Evolutionary conservation across 1,140 invertebrate genomes (phyloP), one percentile per base, ranked within the genome.

Genomic region (Myzus persicae): DNA sequence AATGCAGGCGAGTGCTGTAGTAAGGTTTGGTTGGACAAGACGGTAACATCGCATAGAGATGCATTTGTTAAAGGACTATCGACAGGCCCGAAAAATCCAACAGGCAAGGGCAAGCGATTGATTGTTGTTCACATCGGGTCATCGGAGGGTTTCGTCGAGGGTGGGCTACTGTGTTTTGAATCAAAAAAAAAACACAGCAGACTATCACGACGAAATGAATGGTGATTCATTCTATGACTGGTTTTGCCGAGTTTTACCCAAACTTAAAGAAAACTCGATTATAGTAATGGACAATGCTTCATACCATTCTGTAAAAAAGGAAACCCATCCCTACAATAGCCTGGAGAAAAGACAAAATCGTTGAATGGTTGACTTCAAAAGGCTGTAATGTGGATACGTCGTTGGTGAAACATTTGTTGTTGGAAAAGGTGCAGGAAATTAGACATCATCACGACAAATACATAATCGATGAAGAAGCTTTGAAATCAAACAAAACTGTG

Each of bases 61-160:
- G 46, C 46, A 18, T 48, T 48, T 18, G 24, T 31, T 18, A 42
- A 24, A 82, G 76, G 76, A 0, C 20, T 44, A 44, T n/a, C 59
- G 4, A 46, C 44, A 2, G 91, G 91, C 6, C 24, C 91, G 2
- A 4, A 20, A 3, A 76, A 48, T 76, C 54, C 90, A 18, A 38
- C 90, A 36, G 46, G 76, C 24, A 82, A 81, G 46, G 91, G 91
- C 38, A 54, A 93, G 51, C n/a, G 81, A 1, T 1, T 93, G 4
- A 93, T 93, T 84, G 81, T 93, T 36, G 22, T 40, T 26, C 59
- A 93, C 44, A 85, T 85, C 7, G 91, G 91, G 7, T 44, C 26
- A 1, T 24, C 38, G 9, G 26, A 82, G 7, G 91, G 91, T 26
- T 93, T 82, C 42, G 38, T 93, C 7, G 31, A 5, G 5, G 91